These are phyloP conservation scores for Chaetorhynchus papuensis DNA, from an alignment of 2,113 vertebrate genomes.

Conservation along the genomic window DNA sequence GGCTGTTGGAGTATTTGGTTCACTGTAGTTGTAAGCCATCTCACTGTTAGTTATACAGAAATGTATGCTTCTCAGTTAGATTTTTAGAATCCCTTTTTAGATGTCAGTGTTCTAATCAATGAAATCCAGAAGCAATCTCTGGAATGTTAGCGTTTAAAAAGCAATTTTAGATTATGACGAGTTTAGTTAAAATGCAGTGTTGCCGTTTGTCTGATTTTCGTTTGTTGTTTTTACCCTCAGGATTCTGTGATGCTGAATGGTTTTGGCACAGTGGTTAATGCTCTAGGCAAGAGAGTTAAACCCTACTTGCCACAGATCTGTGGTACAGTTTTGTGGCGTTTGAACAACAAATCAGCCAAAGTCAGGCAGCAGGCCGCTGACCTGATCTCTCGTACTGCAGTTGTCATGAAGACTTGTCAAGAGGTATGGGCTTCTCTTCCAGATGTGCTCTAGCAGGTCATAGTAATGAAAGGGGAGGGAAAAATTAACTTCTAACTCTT, in stretches of 20 bases:
- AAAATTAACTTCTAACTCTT: neutral
- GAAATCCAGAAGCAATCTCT: neutral
- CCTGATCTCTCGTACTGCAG: slow-evolving; percentile 96
- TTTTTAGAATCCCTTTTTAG: neutral
- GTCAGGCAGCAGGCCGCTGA: slow-evolving; percentile 97
- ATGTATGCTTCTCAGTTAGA: neutral
- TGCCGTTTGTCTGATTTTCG: neutral
- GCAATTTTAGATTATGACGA: neutral
- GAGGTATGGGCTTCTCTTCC: slow-evolving; percentile 75
- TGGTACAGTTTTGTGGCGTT: slow-evolving; percentile 96
- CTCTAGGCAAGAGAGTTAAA: slow-evolving; percentile 95
- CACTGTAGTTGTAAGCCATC: neutral
- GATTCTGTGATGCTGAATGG: slow-evolving; percentile 99
- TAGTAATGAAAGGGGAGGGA: neutral
- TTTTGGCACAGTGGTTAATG: slow-evolving; percentile 97
- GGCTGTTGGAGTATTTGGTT: neutral
- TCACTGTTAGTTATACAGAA: neutral
- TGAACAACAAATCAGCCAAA: slow-evolving; percentile 99
- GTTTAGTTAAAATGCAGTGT: neutral
- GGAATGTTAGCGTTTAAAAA: neutral
- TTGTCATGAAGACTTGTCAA: slow-evolving; percentile 99
- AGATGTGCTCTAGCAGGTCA: neutral
- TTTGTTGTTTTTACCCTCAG: slow-evolving; percentile 55
- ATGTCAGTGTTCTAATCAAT: neutral
- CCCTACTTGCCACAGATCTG: slow-evolving; percentile 98